A percentile compares a stretch with the other conserved stretches of the same genome.
Evolutionary conservation across 1,140 invertebrate species (phyloP).

Genomic region (Orchestia grillus): DNA sequence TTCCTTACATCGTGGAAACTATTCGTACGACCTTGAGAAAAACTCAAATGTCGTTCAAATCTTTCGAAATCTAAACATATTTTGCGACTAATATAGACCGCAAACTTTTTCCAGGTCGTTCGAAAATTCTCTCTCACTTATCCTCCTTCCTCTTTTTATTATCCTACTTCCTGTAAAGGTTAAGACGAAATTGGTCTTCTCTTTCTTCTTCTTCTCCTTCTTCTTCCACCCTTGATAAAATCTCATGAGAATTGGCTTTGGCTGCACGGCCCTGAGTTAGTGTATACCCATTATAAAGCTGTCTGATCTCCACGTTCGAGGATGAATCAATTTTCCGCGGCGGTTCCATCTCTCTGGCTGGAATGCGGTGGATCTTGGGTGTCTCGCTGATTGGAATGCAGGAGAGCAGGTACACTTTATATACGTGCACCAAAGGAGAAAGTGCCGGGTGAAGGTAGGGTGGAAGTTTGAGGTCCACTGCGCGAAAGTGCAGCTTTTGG

Average conservation of each 20-base stretch:
- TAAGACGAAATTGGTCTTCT: not conserved
- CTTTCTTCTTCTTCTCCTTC: too few relatives aligned
- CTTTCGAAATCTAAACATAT: not conserved
- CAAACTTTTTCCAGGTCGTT: not conserved
- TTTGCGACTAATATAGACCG: not conserved
- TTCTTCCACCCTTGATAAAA: not conserved
- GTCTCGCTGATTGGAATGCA: slow-evolving; percentile 25
- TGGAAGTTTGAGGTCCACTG: not conserved
- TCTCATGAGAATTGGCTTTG: not conserved
- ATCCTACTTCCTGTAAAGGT: not conserved
- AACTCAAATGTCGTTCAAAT: not conserved
- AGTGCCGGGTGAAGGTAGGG: slow-evolving; percentile 50
- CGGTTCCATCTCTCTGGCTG: not conserved
- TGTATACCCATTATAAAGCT: not conserved
- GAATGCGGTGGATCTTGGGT: slow-evolving; percentile 9
- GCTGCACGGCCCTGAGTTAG: not conserved
- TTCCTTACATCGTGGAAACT: not conserved
- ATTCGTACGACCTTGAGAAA: not conserved
- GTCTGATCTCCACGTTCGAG: not conserved
- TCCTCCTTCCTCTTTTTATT: not conserved
- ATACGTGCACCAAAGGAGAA: not conserved
- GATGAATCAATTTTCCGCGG: not conserved
- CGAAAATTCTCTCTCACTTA: not conserved
- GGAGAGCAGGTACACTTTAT: slow-evolving; percentile 10
- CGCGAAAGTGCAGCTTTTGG: slow-evolving; percentile 18